Base-by-base conservation (phyloP, 2,888 invertebrate species). In the Endomychus coccineus region DNA sequence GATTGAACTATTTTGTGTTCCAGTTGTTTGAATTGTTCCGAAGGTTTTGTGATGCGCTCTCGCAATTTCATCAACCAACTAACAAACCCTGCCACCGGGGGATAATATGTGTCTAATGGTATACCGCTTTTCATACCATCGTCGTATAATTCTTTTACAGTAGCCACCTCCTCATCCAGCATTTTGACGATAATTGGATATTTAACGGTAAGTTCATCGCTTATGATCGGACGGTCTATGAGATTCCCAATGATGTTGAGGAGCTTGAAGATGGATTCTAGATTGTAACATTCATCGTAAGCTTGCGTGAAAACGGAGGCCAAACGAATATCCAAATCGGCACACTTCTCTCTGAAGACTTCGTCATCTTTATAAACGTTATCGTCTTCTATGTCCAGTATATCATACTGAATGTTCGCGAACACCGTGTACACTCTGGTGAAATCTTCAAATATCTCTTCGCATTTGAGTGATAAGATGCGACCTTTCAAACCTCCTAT, bases 251-350 rank as follows among this genome's bases (percentile, higher is more conserved):
- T 49, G 6, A 63, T 50, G 32, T 55, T 57, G 12, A 59, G 39
- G 41, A 80, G 71, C 64, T 79, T 80, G 50, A 77, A 78, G 25
- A 71, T 64, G 27, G 73, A 68, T 46, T 78, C 78, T 5, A 81
- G 58, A 19, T 78, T 80, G 45, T 72, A 71, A 48, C 86, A 87
- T 53, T 92, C 91, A 38, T 83, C 81, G 48, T 89, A 81, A 1
- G 83, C 86, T 55, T 83, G 80, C 7, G 79, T 74, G 53, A 91
- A 84, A 43, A 90, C 75, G 11, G 84, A 79, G 0, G 85, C 86
- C 21, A 94, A 68, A 42, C 82, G 71, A 40, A 82, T 71, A 57
- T 94, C 92, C 33, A 84, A 75, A 52, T 85, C 82, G 16, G 75
- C 71, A 1, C 78, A 66, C 40, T 76, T 76, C 1, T 61, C 63